Percentiles rank a stretch among this genome's conserved stretches.
phyloP scores from a whole-genome alignment of 2,888 invertebrate genomes.

The Noctua janthe region DNA sequence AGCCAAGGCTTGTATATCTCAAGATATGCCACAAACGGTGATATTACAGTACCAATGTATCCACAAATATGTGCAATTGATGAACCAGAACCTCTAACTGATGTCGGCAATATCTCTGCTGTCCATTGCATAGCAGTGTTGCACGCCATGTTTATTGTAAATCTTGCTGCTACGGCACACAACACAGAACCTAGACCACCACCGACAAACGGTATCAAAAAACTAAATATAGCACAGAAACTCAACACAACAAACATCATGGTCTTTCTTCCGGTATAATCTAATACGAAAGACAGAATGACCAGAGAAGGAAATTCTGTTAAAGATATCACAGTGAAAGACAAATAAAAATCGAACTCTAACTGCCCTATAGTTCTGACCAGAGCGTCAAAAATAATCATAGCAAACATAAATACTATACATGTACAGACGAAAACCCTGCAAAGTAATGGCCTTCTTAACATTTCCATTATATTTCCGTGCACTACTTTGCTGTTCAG shows the following conservation, averaged over 20 bases:
- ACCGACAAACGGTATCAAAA: constrained; percentile 74
- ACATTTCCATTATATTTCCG: constrained; percentile 71
- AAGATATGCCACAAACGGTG: constrained; percentile 83
- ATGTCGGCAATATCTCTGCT: constrained; percentile 81
- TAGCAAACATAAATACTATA: constrained; percentile 75
- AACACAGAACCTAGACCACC: constrained; percentile 77
- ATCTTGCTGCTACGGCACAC: constrained; percentile 81
- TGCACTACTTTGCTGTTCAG: constrained; percentile 56
- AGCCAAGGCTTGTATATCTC: constrained; percentile 76
- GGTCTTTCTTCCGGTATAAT: constrained; percentile 79
- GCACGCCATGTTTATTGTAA: constrained; percentile 78
- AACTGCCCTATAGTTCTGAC: constrained; percentile 78
- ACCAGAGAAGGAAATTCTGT: constrained; percentile 82
- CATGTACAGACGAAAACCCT: constrained; percentile 77
- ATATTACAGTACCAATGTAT: constrained; percentile 77
- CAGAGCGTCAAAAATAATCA: constrained; percentile 79
- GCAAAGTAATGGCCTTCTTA: constrained; percentile 75
- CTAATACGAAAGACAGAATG: constrained; percentile 78
- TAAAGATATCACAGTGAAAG: constrained; percentile 80
- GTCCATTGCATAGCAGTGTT: constrained; percentile 80
- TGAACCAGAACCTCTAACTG: constrained; percentile 79
- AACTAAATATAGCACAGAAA: constrained; percentile 74
- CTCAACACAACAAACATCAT: constrained; percentile 69
- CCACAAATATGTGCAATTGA: constrained; percentile 81
- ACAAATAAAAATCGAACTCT: constrained; percentile 81